A percentile compares a stretch with the other conserved stretches of the same genome.
Evolutionary conservation across 2,797 vertebrate species (phyloP).

Genomic region (Staurois parvus): DNA sequence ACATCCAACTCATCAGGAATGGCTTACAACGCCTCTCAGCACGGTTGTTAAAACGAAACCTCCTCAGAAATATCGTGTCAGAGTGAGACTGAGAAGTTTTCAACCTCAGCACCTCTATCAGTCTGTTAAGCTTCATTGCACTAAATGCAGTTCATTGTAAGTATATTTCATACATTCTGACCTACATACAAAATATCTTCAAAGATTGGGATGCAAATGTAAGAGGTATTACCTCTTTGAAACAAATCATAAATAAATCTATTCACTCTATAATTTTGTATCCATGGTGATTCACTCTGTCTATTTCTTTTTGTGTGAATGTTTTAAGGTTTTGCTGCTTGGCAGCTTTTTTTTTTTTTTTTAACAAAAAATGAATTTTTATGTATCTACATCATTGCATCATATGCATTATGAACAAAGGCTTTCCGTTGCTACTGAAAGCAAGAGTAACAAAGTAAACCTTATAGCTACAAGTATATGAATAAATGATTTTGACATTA

Average conservation of each 20-base stretch:
- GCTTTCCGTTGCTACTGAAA: no score
- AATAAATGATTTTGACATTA: background rate
- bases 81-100: constrained; percentile 84
- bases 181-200: background rate
- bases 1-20: constrained; percentile 76
- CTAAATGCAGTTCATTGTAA: constrained; percentile 86
- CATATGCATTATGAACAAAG: no score
- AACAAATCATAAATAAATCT: background rate
- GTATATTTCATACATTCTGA: constrained; percentile 66
- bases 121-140: constrained; percentile 89
- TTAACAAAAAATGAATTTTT: no score
- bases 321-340: background rate
- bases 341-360: no score
- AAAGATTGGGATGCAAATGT: background rate
- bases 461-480: no score
- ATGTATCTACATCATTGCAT: no score
- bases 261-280: background rate
- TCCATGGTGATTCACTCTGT: no score
- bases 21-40: constrained; percentile 76
- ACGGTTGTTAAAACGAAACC: constrained; percentile 74
- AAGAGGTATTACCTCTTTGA: background rate
- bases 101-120: constrained; percentile 84
- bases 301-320: background rate
- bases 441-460: no score
- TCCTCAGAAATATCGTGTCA: constrained; percentile 80